phyloP scores from a whole-genome alignment of 2,888 invertebrate genomes.

The Epiblema foenella region DNA sequence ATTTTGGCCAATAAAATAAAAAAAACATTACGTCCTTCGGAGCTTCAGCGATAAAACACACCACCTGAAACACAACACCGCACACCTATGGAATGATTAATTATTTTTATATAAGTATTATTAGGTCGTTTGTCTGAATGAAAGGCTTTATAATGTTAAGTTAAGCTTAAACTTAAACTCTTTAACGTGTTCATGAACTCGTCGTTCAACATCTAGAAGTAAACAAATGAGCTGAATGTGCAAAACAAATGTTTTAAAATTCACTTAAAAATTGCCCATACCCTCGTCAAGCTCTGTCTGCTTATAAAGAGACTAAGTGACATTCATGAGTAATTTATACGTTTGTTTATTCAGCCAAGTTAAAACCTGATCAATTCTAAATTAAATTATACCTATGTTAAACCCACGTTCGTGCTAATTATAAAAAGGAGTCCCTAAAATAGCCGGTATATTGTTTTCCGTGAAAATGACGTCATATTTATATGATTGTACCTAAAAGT shows the following conservation, averaged over 20 bases:
- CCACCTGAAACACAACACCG: too few relatives aligned
- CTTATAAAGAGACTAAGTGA: constrained; percentile 66
- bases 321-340: constrained; percentile 57
- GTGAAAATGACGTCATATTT: background rate
- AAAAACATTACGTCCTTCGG: too few relatives aligned
- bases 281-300: constrained; percentile 66
- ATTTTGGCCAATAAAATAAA: too few relatives aligned
- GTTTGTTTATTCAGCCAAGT: constrained; percentile 33
- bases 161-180: background rate
- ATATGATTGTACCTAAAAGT: too few relatives aligned
- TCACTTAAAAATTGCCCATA: constrained; percentile 63
- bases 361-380: constrained; percentile 41
- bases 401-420: background rate
- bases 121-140: background rate
- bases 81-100: too few relatives aligned
- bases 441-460: background rate
- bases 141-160: background rate
- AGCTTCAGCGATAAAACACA: too few relatives aligned
- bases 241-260: constrained; percentile 63
- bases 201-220: background rate
- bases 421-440: background rate
- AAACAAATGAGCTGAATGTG: constrained; percentile 51
- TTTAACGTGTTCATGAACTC: too few relatives aligned
- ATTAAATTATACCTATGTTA: constrained; percentile 36
- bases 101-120: too few relatives aligned